phyloP scores from a whole-genome alignment of 1,140 invertebrate species.

The Eufriesea mexicana region DNA sequence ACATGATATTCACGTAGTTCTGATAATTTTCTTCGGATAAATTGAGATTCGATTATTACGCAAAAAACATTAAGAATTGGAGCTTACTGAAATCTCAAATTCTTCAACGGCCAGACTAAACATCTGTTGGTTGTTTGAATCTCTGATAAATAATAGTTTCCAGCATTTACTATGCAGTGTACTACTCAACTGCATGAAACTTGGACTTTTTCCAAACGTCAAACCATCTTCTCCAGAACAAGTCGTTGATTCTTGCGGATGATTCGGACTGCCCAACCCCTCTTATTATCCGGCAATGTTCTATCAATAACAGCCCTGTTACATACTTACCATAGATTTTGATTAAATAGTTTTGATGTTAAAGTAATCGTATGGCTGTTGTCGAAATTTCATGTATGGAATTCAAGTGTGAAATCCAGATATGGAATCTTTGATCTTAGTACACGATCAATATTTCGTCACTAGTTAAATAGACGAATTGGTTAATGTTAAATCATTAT shows the following conservation, averaged over 20 bases:
- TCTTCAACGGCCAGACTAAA: neutral
- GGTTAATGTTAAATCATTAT: neutral
- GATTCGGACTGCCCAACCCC: neutral
- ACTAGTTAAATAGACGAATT: neutral
- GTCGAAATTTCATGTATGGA: neutral
- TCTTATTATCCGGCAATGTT: conserved; percentile 21
- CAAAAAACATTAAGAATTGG: neutral
- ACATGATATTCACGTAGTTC: conserved; percentile 27
- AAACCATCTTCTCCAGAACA: conserved; percentile 18
- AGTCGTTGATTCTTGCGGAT: neutral
- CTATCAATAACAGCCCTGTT: neutral
- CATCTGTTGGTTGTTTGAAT: neutral
- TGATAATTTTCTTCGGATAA: conserved; percentile 13
- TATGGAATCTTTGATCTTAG: too few relatives aligned
- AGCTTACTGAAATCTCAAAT: neutral
- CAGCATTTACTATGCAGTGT: neutral
- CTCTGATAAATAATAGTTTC: conserved; percentile 5
- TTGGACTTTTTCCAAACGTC: conserved; percentile 33
- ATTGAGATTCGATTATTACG: conserved; percentile 33
- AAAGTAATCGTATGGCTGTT: too few relatives aligned
- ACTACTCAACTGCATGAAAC: neutral
- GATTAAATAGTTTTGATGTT: too few relatives aligned
- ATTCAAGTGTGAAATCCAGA: too few relatives aligned
- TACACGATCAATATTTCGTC: too few relatives aligned
- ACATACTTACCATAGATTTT: neutral